These are phyloP conservation scores for Petrophora chlorosata DNA, from an alignment of 2,888 invertebrate genomes.

Conservation along the genomic window DNA sequence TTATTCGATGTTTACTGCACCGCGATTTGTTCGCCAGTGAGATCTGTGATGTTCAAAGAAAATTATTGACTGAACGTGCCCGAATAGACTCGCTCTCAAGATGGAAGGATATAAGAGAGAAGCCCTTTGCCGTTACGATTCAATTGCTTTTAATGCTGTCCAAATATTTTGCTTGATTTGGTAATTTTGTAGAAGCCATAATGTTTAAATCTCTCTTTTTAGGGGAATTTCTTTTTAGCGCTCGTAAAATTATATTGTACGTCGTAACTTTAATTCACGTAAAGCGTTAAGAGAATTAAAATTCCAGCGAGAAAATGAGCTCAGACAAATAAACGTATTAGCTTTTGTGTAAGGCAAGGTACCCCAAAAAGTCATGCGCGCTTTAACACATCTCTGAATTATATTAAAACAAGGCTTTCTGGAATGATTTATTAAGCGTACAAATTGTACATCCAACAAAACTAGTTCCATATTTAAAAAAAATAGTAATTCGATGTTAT, in stretches of 20 bases:
- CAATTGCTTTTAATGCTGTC: constrained; percentile 55
- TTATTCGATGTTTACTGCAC: constrained; percentile 80
- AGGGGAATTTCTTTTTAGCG: constrained; percentile 57
- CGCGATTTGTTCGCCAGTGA: constrained; percentile 75
- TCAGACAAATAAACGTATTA: constrained; percentile 71
- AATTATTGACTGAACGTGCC: constrained; percentile 82
- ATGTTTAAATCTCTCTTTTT: constrained; percentile 49
- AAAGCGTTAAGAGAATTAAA: constrained; percentile 72
- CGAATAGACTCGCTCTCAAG: constrained; percentile 59
- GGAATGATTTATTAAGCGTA: no score
- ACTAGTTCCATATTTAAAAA: no score
- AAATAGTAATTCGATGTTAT: no score
- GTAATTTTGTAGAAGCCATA: constrained; percentile 43
- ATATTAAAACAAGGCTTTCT: constrained; percentile 9
- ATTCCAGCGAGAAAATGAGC: constrained; percentile 70
- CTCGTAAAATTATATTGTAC: constrained; percentile 68
- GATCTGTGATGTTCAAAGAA: constrained; percentile 78
- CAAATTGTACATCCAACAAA: no score
- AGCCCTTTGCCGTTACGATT: constrained; percentile 56
- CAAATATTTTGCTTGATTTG: constrained; percentile 48
- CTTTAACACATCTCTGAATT: constrained; percentile 11
- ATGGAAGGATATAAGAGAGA: constrained; percentile 52
- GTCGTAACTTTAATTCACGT: constrained; percentile 68
- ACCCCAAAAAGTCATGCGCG: constrained; percentile 44
- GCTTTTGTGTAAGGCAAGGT: constrained; percentile 55